Evolutionary conservation across 1,140 invertebrate genomes (phyloP).

Genomic region (Drosophila lini): DNA sequence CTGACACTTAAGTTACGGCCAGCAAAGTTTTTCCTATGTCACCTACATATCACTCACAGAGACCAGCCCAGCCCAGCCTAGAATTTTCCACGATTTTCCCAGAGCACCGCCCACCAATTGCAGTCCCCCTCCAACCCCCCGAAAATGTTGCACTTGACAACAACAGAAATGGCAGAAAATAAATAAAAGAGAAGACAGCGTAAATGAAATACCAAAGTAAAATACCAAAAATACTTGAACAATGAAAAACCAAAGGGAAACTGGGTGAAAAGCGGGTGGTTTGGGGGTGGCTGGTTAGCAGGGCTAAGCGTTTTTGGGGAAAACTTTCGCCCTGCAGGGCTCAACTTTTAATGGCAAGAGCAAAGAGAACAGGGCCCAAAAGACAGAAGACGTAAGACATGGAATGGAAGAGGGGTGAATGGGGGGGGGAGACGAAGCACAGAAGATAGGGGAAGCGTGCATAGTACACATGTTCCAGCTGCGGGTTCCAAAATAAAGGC

Average conservation of each 20-base stretch:
- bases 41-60: conserved; percentile 37
- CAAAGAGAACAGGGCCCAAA: conserved; percentile 61
- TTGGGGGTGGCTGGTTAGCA: conserved; percentile 29
- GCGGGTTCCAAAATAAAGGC: conserved; percentile 47
- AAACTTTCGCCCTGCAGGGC: conserved; percentile 66
- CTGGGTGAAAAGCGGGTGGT: conserved; percentile 5
- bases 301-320: conserved; percentile 41
- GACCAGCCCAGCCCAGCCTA: not conserved
- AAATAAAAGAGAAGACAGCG: conserved; percentile 44
- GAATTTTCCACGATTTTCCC: not conserved
- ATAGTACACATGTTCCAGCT: conserved; percentile 74
- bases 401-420: not conserved
- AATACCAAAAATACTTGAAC: conserved; percentile 73
- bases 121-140: conserved; percentile 6
- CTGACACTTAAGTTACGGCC: conserved; percentile 37
- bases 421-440: too few species aligned
- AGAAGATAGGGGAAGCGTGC: conserved; percentile 22
- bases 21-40: conserved; percentile 27
- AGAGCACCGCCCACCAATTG: not conserved
- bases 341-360: conserved; percentile 79
- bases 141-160: conserved; percentile 74
- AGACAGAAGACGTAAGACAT: conserved; percentile 4
- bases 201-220: conserved; percentile 74
- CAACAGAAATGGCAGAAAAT: conserved; percentile 24
- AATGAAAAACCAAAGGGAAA: conserved; percentile 38